phyloP scores from a whole-genome alignment of 2,113 vertebrate genomes.

The Sphaerodactylus townsendi region DNA sequence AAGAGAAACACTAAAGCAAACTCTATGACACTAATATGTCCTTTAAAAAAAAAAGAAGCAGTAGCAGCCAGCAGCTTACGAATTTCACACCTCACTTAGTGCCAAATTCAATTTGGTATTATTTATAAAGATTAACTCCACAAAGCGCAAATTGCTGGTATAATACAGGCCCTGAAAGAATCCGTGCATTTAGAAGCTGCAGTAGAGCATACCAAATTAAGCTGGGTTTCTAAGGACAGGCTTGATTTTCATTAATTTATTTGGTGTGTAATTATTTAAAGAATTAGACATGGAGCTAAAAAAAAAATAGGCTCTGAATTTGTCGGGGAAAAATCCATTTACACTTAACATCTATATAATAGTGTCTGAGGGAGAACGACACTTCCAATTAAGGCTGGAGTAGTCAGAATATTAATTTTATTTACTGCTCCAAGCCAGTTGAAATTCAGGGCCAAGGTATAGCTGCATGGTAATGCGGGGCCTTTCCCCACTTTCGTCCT shows the following conservation, averaged over 20 bases:
- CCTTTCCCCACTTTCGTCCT: too few species aligned
- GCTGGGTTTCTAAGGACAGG: constrained; percentile 49
- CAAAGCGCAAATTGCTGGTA: constrained; percentile 49
- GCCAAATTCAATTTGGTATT: constrained; percentile 45
- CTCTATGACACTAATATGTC: background rate
- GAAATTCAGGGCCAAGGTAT: background rate
- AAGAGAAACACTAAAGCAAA: background rate
- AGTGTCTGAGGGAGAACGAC: constrained; percentile 28
- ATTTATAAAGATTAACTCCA: constrained; percentile 50
- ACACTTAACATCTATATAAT: constrained; percentile 26
- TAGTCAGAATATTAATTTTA: constrained; percentile 12
- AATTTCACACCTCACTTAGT: constrained; percentile 59
- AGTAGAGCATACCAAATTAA: constrained; percentile 63
- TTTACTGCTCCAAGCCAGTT: background rate
- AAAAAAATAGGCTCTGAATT: constrained; percentile 45
- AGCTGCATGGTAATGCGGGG: background rate
- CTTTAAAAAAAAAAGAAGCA: background rate
- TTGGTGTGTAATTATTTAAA: constrained; percentile 60
- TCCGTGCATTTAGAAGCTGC: constrained; percentile 36
- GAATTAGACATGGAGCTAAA: constrained; percentile 39
- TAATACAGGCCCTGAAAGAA: constrained; percentile 45
- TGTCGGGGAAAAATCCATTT: constrained; percentile 15
- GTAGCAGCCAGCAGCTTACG: constrained; percentile 20
- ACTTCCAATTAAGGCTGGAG: background rate
- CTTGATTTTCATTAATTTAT: constrained; percentile 67